Percentiles rank a stretch among this genome's conserved stretches.
These are phyloP conservation scores for Drosophila bunnanda DNA, from an alignment of 2,888 invertebrate species.

Conservation along the genomic window DNA sequence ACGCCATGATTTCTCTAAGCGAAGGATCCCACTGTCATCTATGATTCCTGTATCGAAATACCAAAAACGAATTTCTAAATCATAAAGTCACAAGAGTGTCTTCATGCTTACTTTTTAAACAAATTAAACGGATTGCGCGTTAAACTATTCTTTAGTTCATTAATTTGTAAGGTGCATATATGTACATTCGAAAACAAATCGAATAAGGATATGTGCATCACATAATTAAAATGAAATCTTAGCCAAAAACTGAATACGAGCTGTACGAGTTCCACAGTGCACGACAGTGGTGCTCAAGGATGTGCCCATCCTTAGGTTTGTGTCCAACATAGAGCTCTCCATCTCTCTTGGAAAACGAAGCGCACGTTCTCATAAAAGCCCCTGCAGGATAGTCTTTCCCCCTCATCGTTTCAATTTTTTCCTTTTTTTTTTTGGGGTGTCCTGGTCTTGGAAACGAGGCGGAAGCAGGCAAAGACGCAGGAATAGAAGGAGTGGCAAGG, in stretches of 20 bases:
- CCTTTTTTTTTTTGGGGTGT: conserved; percentile 53
- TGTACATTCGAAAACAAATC: too few relatives aligned
- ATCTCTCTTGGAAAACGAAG: conserved; percentile 67
- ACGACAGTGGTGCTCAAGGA: conserved; percentile 6
- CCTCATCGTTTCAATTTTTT: conserved; percentile 22
- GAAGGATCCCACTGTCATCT: neutral
- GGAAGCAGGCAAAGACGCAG: conserved; percentile 6
- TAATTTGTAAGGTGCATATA: neutral
- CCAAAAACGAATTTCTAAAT: neutral
- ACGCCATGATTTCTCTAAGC: conserved; percentile 9
- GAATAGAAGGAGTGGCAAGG: conserved; percentile 35
- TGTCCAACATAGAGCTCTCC: conserved; percentile 37
- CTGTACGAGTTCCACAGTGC: conserved; percentile 23
- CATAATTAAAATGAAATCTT: too few relatives aligned
- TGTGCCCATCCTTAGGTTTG: conserved; percentile 6
- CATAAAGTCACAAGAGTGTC: neutral
- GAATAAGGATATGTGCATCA: neutral
- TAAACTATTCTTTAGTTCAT: neutral
- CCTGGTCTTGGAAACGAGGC: conserved; percentile 12
- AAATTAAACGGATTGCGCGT: neutral
- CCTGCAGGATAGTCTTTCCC: conserved; percentile 60
- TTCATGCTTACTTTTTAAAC: neutral
- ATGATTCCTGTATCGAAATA: neutral
- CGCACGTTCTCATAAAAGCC: conserved; percentile 74
- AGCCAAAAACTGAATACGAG: too few relatives aligned